Evolutionary conservation across 2,888 invertebrate species (phyloP).

Genomic region (Athalia circularis): DNA sequence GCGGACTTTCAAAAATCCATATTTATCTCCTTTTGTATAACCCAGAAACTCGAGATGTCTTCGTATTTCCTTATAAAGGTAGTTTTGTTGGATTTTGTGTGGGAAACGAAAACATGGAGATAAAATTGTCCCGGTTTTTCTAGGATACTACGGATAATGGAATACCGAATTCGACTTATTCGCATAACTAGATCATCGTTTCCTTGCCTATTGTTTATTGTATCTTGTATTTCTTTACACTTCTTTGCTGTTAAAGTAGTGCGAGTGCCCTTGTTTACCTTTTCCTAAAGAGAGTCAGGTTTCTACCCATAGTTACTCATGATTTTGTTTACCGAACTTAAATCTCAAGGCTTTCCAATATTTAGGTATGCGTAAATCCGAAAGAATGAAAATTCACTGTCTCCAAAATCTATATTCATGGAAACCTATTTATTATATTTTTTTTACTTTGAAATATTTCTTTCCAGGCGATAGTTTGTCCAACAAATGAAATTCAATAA

Average conservation of each 20-base stretch:
- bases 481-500: too few species aligned
- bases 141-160: background rate
- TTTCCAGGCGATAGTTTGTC: too few species aligned
- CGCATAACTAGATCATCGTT: conserved; percentile 30
- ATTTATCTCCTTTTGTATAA: conserved; percentile 12
- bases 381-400: too few species aligned
- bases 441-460: too few species aligned
- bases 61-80: conserved; percentile 29
- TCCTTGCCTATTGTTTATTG: background rate
- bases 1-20: conserved; percentile 24
- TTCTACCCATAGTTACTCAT: conserved; percentile 1
- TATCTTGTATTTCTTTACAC: background rate
- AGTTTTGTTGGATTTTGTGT: conserved; percentile 13
- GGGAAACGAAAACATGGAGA: conserved; percentile 30
- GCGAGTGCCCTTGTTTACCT: conserved; percentile 16
- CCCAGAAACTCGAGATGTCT: conserved; percentile 24
- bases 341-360: background rate
- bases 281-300: background rate
- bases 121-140: conserved; percentile 14
- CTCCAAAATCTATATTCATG: too few species aligned
- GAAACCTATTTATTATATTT: too few species aligned
- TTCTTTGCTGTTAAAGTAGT: conserved; percentile 14
- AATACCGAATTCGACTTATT: background rate
- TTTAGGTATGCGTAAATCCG: too few species aligned
- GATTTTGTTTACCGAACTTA: background rate